Evolutionary conservation across 2,113 vertebrate species (phyloP).

Genomic region (Chascanopsetta lugubris): DNA sequence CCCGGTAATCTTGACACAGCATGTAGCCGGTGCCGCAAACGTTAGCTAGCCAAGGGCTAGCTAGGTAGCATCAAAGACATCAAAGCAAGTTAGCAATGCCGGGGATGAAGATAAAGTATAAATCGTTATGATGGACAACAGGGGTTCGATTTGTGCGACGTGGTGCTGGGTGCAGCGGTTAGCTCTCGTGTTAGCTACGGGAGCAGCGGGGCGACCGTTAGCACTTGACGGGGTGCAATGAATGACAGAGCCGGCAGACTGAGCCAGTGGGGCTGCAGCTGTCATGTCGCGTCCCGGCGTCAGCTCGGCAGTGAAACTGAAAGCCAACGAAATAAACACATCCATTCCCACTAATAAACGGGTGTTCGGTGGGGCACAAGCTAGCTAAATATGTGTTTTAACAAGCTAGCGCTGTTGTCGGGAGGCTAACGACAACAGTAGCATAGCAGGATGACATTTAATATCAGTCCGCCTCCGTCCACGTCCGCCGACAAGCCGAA

Average conservation of each 20-base stretch:
- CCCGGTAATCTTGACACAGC: background rate
- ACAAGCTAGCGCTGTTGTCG: conserved; percentile 7
- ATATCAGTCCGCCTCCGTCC: background rate
- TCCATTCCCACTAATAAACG: no score
- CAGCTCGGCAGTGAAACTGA: background rate
- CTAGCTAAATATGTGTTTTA: background rate
- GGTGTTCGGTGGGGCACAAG: background rate
- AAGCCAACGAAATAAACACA: no score
- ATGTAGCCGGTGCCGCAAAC: background rate
- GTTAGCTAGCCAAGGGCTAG: background rate
- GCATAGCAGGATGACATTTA: conserved; percentile 5
- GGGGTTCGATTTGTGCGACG: no score
- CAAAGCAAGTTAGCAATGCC: no score
- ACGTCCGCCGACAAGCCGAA: rapidly evolving
- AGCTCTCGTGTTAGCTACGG: background rate
- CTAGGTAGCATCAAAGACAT: no score
- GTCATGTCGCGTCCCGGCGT: conserved; percentile 10
- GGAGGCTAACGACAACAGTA: conserved; percentile 33
- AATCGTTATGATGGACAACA: no score
- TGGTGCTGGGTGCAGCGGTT: background rate
- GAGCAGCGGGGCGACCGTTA: background rate
- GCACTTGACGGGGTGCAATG: conserved; percentile 41
- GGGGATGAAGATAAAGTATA: no score
- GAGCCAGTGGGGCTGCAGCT: conserved; percentile 43
- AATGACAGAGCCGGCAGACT: conserved; percentile 56